A percentile compares a stretch with the other conserved stretches of the same genome.
These are phyloP conservation scores for Tenthredo amoena DNA, from an alignment of 2,888 invertebrate species.

Conservation along the genomic window DNA sequence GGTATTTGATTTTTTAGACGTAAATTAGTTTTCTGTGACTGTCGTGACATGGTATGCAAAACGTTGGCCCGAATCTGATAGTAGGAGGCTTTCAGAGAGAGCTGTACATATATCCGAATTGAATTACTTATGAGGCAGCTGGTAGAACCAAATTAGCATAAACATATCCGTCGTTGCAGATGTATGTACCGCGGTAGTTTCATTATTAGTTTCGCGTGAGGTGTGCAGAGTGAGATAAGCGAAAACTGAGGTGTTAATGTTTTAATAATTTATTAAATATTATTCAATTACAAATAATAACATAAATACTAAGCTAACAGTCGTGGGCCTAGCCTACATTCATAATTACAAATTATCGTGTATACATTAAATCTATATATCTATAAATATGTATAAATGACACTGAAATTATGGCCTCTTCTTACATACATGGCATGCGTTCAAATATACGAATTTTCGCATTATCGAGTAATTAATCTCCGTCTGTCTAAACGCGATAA, in stretches of 20 bases:
- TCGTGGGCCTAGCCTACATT: conserved; percentile 57
- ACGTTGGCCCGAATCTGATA: conserved; percentile 70
- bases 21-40: conserved; percentile 75
- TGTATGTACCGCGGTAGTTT: conserved; percentile 27
- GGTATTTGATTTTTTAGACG: conserved; percentile 62
- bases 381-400: conserved; percentile 34
- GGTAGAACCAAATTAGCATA: conserved; percentile 41
- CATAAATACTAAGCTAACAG: conserved; percentile 71
- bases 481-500: background rate
- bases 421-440: background rate
- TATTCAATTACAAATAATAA: conserved; percentile 59
- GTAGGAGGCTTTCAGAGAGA: conserved; percentile 52
- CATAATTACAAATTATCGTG: conserved; percentile 44
- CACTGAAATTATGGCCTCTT: conserved; percentile 44
- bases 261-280: conserved; percentile 65
- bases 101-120: conserved; percentile 48
- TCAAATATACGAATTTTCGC: background rate
- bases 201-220: background rate
- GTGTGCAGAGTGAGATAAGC: background rate
- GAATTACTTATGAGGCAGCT: conserved; percentile 52
- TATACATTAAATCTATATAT: background rate
- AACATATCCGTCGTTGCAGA: conserved; percentile 36
- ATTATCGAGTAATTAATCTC: background rate
- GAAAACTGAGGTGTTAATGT: conserved; percentile 51
- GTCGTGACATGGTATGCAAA: conserved; percentile 74